Base-by-base conservation (phyloP, 64 coral and sea anemone species). In the Orbicella faveolata region DNA sequence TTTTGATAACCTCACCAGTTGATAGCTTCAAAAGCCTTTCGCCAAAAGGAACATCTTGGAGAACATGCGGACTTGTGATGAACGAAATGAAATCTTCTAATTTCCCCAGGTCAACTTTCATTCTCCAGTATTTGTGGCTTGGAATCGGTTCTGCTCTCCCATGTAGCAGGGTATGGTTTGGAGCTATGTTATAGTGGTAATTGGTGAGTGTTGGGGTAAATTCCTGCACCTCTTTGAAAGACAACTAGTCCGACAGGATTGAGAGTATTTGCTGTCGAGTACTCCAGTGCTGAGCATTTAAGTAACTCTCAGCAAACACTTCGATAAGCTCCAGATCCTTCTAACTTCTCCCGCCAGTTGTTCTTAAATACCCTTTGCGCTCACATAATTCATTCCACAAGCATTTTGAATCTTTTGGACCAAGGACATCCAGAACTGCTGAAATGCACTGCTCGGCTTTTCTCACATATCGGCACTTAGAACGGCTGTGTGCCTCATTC, bases 1-100 rank as follows among this genome's bases (percentile, higher is more conserved):
- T 64, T 25, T 89, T 77, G 0, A 93, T 74, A 52, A 88, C 79
- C 78, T 84, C 76, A 36, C 92, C 92, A 76, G 77, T 83, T 76
- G 76, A 76, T 34, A 93, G 51, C 20, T 89, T 88, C 35, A 93
- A 77, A 75, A 77, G 78, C 75, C 74, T 75, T 78, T 89, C 66
- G 11, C 92, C 92, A 77, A 93, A 93, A 52, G 92, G 92, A 63
- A 93, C 59, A 77, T 93, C 92, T 89, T 93, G 92, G 77, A 92
- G 26, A 14, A 92, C 83, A 54, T 92, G 82, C 34, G 90, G 30
- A 30, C 30, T 30, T 30, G 30, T 30, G 30, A 30, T 30, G 30
- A 30, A 30, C 30, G 30, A 30, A 85, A 92, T 75, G 35, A 92
- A 92, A 78, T 92, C 81, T 35, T 92, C 90, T 33, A 92, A 65